These are phyloP conservation scores for Caenorhabditis sinica DNA, from an alignment of 2,888 invertebrate genomes.

Conservation along the genomic window DNA sequence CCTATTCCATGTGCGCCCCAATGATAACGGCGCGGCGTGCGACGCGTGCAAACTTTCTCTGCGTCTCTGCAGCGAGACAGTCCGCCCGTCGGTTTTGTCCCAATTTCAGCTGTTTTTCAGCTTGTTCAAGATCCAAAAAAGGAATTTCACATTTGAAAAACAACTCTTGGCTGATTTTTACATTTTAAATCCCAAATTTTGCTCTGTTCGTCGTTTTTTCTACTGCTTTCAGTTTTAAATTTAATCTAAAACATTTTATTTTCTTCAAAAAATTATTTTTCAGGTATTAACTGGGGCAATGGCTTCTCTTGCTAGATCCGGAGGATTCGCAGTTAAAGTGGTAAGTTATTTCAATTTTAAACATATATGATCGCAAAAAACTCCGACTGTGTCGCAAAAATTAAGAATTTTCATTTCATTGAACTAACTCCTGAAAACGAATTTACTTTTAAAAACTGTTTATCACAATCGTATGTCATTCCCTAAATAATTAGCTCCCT, in stretches of 20 bases:
- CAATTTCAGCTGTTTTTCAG: constrained; percentile 53
- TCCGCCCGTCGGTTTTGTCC: constrained; percentile 64
- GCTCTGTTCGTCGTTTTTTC: constrained; percentile 7
- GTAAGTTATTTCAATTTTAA: constrained; percentile 62
- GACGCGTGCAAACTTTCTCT: constrained; percentile 56
- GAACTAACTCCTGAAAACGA: background rate
- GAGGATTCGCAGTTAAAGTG: constrained; percentile 76
- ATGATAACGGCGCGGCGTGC: constrained; percentile 50
- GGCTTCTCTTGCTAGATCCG: constrained; percentile 77
- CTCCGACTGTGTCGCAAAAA: background rate
- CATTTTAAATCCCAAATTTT: background rate
- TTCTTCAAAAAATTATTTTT: constrained; percentile 10
- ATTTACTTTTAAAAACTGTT: background rate
- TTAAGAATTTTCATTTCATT: background rate
- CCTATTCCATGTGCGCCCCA: constrained; percentile 49
- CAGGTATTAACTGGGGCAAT: constrained; percentile 70
- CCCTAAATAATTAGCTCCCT: too few relatives aligned
- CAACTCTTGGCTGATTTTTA: constrained; percentile 8
- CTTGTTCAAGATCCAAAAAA: constrained; percentile 9
- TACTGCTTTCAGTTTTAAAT: background rate
- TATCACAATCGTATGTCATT: background rate
- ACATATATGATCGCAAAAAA: background rate
- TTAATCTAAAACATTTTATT: background rate
- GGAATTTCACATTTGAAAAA: background rate
- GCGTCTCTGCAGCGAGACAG: constrained; percentile 57